phyloP scores from a whole-genome alignment of 2,797 vertebrate genomes.

The Rhinella marina region DNA sequence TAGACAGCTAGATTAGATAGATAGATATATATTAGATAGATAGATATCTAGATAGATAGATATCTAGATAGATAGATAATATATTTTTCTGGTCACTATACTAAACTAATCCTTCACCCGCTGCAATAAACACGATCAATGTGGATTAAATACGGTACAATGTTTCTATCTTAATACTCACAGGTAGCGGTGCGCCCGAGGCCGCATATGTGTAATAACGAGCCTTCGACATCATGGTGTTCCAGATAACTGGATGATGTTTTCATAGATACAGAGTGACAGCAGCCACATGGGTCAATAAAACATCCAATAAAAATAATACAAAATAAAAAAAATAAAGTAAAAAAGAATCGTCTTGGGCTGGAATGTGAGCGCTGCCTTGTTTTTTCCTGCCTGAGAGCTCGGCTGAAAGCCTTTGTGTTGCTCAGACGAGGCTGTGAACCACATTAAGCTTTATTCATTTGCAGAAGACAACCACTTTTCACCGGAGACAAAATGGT shows the following conservation, averaged over 20 bases:
- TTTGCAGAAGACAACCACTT: slow-evolving; percentile 66
- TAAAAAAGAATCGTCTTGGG: background rate
- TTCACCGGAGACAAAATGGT: slow-evolving; percentile 59
- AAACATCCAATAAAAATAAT: slow-evolving; percentile 26
- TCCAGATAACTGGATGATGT: slow-evolving; percentile 8
- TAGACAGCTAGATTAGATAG: background rate
- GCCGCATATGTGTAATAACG: background rate
- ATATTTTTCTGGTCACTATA: background rate
- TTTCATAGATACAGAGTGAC: slow-evolving; percentile 34
- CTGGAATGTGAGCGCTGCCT: background rate
- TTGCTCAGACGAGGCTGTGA: slow-evolving; percentile 66
- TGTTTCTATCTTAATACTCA: background rate
- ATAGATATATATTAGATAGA: background rate
- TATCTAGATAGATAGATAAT: background rate
- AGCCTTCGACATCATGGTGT: background rate
- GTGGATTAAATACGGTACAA: slow-evolving; percentile 13
- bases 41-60: too few species aligned
- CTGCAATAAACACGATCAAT: background rate
- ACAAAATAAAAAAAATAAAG: background rate
- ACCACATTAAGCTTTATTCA: slow-evolving; percentile 66
- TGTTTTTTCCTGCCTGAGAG: slow-evolving; percentile 1
- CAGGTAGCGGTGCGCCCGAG: slow-evolving; percentile 13
- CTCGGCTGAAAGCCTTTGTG: slow-evolving; percentile 60
- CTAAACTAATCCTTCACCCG: background rate
- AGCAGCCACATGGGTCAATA: slow-evolving; percentile 20